Base-by-base conservation (phyloP, 2,888 invertebrate genomes). In the Euzetes globulus region DNA sequence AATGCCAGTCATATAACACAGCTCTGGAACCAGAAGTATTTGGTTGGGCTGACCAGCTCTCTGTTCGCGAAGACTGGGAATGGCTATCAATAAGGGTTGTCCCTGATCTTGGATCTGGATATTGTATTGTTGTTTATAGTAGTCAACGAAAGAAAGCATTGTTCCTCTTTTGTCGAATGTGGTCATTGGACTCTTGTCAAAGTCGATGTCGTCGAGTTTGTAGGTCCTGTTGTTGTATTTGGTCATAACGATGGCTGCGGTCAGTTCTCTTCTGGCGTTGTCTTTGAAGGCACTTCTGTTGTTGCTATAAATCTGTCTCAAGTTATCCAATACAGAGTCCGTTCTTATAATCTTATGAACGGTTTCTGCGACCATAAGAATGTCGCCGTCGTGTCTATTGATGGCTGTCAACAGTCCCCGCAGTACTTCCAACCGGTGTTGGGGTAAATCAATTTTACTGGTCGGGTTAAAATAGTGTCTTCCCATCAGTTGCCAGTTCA, bases 51-150 rank as follows among this genome's bases (percentile, higher is more conserved):
- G 72, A 0, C 89, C 88, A 72, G 90, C 87, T 19, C 90, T 86
- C 6, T 47, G 22, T 79, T 92, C 92, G 47, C 87, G 87, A 60
- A 81, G 81, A 73, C 82, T 83, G 0, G 85, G 84, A 37, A 87
- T 86, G 0, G 90, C 89, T 0, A 94, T 85, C 68, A 97, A 82
- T 81, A 97, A 80, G 0, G 96, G 96, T 81, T 96, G 96, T 0
- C 84, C 82, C 0, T 71, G 2, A 77, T 90, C 87, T 0, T 79
- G 79, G 74, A 95, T 89, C 0, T 75, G 80, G 0, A 91, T 85
- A 15, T 88, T 86, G 80, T 94, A 92, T 45, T 77, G 75, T 75
- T 77, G 81, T 81, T 81, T 80, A 80, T 84, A 86, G 79, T 86
- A 86, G 0, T 85, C 79, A 0, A 78, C 27, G 6, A 45, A 47